Evolutionary conservation across 1,140 invertebrate genomes (phyloP), one percentile per base, ranked within the genome.

Genomic region (Zaprionus nigranus): DNA sequence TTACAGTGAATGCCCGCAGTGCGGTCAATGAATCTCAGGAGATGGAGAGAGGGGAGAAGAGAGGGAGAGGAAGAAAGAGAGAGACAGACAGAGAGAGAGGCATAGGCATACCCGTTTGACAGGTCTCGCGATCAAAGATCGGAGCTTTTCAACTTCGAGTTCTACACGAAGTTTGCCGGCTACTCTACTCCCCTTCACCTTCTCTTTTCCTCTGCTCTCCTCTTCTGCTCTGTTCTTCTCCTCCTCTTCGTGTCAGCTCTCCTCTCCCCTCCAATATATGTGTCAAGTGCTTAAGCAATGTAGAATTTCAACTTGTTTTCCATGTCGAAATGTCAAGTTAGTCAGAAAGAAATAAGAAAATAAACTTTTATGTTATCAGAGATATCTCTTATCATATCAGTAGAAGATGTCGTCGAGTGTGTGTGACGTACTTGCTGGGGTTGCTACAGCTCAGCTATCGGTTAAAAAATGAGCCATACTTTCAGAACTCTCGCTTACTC

Each of bases 11-110:
- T 46, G 40, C 40, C 40, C 61, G 17, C 34, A 26, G 36, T 70
- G 70, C 82, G 82, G 82, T 86, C 79, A 86, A 86, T 86, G 82
- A 82, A 86, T 86, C 40, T 53, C 46, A 5, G 6, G 40, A 46
- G n/a, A 46, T 3, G 9, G n/a, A 46, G 40, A 43, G 40, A 43
- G 40, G 2, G 40, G 2, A 0, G 28, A 9, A 30, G 28, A 7
- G 28, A 1, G 7, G 7, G 28, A 43, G 15, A 43, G 40, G 5
- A n/a, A n/a, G 5, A 17, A 17, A 38, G 5, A 17, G 6, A 43
- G 40, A 43, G n/a, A 0, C 30, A 34, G 30, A 34, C 30, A 34
- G 30, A 11, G 30, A 11, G 30, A 43, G 40, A 43, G 40, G 15
- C n/a, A n/a, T 7, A 17, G 40, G 5, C n/a, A 40, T 60, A 68